Conservation (phyloP, 2,888 invertebrate species). For the Hirtodrosophila trivittata region DNA sequence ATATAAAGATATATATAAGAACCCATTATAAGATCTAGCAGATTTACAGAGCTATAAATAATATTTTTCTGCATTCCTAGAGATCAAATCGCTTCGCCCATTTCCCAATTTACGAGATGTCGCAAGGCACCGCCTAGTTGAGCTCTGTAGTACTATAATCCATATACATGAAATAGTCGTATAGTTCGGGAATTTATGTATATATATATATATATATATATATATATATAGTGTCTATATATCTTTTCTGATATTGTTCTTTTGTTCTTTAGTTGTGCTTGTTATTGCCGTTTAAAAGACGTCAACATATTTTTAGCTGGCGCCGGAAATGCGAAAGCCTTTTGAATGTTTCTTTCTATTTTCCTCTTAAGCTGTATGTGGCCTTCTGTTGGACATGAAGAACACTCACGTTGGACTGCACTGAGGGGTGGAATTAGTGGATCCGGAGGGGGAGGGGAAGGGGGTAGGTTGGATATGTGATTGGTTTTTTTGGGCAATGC, state of each 20-base stretch:
- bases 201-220: background rate
- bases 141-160: no score
- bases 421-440: background rate
- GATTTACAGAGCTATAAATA: no score
- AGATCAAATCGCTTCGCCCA: no score
- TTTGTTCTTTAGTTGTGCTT: constrained; percentile 16
- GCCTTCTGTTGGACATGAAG: constrained; percentile 37
- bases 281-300: constrained; percentile 47
- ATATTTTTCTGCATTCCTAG: no score
- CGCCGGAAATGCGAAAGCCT: constrained; percentile 73
- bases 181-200: background rate
- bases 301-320: constrained; percentile 70
- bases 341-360: constrained; percentile 40
- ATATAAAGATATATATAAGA: no score
- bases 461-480: no score
- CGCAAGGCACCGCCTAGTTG: no score
- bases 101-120: no score
- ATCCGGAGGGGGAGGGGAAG: background rate
- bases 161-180: no score
- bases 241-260: background rate
- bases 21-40: no score
- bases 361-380: constrained; percentile 7
- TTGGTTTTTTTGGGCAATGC: constrained; percentile 24
- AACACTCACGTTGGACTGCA: constrained; percentile 6
- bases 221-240: constrained; percentile 16